Evolutionary conservation across 2,797 vertebrate genomes (phyloP).

Genomic region (Aeoliscus strigatus): DNA sequence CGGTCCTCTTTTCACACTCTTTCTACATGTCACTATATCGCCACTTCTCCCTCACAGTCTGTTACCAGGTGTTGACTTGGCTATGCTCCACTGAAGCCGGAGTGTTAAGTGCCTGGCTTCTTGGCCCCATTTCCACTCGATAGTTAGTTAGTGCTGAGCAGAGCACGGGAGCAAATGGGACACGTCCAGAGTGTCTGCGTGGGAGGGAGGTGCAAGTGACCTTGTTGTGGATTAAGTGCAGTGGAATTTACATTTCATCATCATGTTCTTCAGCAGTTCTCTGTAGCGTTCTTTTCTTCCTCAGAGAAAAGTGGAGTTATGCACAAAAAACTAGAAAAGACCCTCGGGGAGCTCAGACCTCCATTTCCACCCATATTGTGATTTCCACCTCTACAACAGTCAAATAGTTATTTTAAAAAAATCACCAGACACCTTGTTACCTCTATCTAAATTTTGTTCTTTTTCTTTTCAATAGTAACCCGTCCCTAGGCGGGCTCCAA

Average conservation of each 20-base stretch:
- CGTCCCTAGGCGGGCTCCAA: no score
- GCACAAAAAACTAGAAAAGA: no score
- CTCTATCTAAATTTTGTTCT: no score
- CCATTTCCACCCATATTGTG: no score
- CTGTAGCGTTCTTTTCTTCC: no score
- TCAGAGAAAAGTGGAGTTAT: no score
- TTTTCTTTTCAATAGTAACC: no score
- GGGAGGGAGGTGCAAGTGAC: slow-evolving; percentile 19
- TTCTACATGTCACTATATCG: slow-evolving; percentile 6
- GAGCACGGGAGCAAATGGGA: slow-evolving; percentile 43
- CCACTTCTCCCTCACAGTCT: slow-evolving; percentile 49
- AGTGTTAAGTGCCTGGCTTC: slow-evolving; percentile 65
- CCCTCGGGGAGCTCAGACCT: no score
- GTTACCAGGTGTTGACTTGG: slow-evolving; percentile 71
- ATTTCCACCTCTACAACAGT: no score
- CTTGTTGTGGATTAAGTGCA: slow-evolving; percentile 24
- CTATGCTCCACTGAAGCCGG: slow-evolving; percentile 54
- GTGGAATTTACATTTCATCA: slow-evolving; percentile 23
- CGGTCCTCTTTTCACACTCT: slow-evolving; percentile 25
- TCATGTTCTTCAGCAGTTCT: background rate
- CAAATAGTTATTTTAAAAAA: no score
- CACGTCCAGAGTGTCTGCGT: slow-evolving; percentile 43
- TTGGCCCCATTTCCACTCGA: slow-evolving; percentile 54
- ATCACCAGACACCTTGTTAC: no score
- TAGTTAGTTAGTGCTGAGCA: slow-evolving; percentile 58